These are phyloP conservation scores for Rhinogobius similis DNA, from an alignment of 2,113 vertebrate species.

Conservation along the genomic window DNA sequence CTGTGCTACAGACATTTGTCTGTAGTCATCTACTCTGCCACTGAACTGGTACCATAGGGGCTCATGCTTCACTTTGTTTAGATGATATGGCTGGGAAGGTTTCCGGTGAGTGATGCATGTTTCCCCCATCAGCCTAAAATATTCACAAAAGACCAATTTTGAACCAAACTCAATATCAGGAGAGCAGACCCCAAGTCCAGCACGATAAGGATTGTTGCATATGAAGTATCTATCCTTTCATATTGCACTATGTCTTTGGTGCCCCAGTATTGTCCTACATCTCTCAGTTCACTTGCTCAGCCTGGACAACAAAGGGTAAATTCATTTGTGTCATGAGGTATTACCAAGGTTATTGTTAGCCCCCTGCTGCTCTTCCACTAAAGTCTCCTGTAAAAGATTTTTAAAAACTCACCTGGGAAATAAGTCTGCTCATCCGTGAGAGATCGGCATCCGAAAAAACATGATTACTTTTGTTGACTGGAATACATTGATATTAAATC, in stretches of 20 bases:
- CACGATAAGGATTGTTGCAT: no score
- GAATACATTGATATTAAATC: constrained; percentile 44
- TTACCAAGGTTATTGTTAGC: constrained; percentile 46
- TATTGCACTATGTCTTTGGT: constrained; percentile 32
- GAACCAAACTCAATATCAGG: neutral
- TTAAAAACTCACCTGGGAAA: constrained; percentile 49
- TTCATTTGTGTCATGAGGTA: constrained; percentile 43
- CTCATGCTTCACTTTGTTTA: neutral
- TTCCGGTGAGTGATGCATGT: neutral
- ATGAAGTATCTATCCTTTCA: neutral
- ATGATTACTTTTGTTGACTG: constrained; percentile 52
- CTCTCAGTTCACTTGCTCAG: constrained; percentile 75
- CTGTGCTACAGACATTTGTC: no score
- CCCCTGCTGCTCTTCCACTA: constrained; percentile 34
- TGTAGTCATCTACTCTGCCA: no score
- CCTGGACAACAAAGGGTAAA: constrained; percentile 54
- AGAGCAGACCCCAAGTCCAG: no score
- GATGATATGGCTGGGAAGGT: neutral
- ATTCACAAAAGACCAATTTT: neutral
- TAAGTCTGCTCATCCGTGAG: constrained; percentile 47
- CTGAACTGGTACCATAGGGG: no score
- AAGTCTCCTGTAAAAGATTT: constrained; percentile 54
- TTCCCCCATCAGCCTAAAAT: neutral
- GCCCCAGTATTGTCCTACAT: constrained; percentile 30
- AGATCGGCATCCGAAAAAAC: constrained; percentile 34